Base-by-base conservation (phyloP, 2,797 vertebrate species). In the Ctenosaura bakeri region DNA sequence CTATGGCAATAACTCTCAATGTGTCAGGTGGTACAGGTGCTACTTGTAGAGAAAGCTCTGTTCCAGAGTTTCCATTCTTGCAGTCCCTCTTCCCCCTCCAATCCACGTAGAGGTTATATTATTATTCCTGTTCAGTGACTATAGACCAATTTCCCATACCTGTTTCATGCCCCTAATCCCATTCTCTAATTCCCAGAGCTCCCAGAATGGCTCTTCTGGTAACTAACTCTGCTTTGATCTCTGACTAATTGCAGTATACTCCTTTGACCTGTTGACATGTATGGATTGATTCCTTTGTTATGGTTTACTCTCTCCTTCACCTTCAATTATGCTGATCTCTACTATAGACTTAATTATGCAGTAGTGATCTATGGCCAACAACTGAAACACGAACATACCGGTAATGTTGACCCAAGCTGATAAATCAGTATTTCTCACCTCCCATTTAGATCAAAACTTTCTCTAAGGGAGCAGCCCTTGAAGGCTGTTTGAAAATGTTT, bases 361-460 rank as follows among this genome's bases (percentile, higher is more conserved):
- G 35, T 50, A 9, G 26, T 76, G 50, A 38, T n/a, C 50, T 86
- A 2, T 35, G 50, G 24, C 32, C 85, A 52, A 50, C 29, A 73
- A 73, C 46, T 52, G 66, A 9, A 50, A n/a, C 9, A 35, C 77
- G 73, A 76, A 38, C 52, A 76, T 18, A n/a, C n/a, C n/a, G n/a
- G n/a, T n/a, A 26, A 66, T 54, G n/a, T 85, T 56, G n/a, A 42
- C 64, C 42, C 6, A 56, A 59, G 14, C 73, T 73, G 59, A 85
- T 71, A 52, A 52, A 52, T 92, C 94, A 90, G 85, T 88, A 20
- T 35, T 24, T 69, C 66, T 69, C 29, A 69, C 1, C 66, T 69
- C 29, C 22, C 26, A 13, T 69, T 69, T 69, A 52, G 20, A 77
- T 12, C 24, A 22, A 24, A 42, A 77, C 74, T 46, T 77, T 46